phyloP scores from a whole-genome alignment of 2,888 invertebrate species.

The Drosophila anomalata region DNA sequence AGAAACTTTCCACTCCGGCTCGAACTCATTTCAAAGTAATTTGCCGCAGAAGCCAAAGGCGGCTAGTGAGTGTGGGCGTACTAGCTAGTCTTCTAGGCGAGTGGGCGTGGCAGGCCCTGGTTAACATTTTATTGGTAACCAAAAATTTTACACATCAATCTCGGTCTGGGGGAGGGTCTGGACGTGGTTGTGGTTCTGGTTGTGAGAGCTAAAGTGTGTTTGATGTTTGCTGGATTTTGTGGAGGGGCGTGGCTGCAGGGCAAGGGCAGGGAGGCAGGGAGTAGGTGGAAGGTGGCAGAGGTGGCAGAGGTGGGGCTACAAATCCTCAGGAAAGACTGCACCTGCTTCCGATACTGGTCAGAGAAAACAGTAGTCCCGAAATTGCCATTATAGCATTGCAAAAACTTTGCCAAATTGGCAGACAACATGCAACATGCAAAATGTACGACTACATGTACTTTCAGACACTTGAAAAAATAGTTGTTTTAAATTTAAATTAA shows the following conservation, averaged over 20 bases:
- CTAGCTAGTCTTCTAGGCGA: background rate
- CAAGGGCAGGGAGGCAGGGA: background rate
- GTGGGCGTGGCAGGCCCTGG: slow-evolving; percentile 31
- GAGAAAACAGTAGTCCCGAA: slow-evolving; percentile 38
- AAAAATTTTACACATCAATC: slow-evolving; percentile 74
- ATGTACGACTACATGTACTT: slow-evolving; percentile 16
- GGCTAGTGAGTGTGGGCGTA: background rate
- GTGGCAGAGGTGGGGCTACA: slow-evolving; percentile 7
- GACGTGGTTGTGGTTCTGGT: slow-evolving; percentile 41
- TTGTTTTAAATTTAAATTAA: background rate
- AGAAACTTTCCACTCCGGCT: slow-evolving; percentile 17
- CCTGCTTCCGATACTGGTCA: slow-evolving; percentile 38
- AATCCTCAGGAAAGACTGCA: slow-evolving; percentile 35
- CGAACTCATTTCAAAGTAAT: slow-evolving; percentile 74
- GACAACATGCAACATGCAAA: slow-evolving; percentile 51
- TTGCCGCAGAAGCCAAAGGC: slow-evolving; percentile 60
- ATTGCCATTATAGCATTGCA: slow-evolving; percentile 62
- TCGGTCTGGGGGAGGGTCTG: slow-evolving; percentile 1
- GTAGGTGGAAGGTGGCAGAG: too few relatives aligned
- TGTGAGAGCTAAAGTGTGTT: slow-evolving; percentile 64
- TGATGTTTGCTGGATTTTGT: slow-evolving; percentile 65
- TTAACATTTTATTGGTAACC: slow-evolving; percentile 76
- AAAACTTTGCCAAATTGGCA: slow-evolving; percentile 61
- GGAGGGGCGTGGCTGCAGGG: slow-evolving; percentile 8
- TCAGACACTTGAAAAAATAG: slow-evolving; percentile 2